Base-by-base conservation (phyloP, 1,140 invertebrate genomes). In the Lepidotrigona ventralis region DNA sequence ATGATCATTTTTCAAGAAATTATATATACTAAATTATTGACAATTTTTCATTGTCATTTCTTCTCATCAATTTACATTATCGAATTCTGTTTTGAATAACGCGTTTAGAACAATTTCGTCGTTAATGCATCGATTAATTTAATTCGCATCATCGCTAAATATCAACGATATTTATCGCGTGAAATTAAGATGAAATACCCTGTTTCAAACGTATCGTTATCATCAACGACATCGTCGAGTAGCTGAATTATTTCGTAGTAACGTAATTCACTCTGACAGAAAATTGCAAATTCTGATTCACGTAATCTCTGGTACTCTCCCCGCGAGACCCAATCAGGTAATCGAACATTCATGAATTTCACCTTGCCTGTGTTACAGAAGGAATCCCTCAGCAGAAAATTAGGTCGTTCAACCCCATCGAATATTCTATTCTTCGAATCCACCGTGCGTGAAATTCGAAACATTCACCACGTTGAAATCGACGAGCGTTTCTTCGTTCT, bases 381-480 rank as follows among this genome's bases (percentile, higher is more conserved):
- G 17, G 33, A 15, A 26, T 1, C 46, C 21, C 9, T 17, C n/a
- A 1, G n/a, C 23, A 33, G 53, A 58, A 80, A 72, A 72, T 72
- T 72, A 80, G n/a, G 12, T 39, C 29, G 21, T 1, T 2, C 19
- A 19, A 19, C 11, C 29, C 26, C 64, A 26, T 69, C 33, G 29
- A 23, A 60, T 51, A 56, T 72, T 71, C 46, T 58, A 12, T 51
- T 51, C n/a, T 21, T 9, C 17, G 68, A 80, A 3, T 74, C 6
- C 21, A 23, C 21, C 11, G 66, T 58, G 21, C 9, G 23, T 3
- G 51, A 76, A 82, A 69, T 60, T 69, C 64, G 80, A 69, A 77
- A 82, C 64, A 60, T 58, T 77, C 54, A 21, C 53, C 53, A 5
- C 15, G 58, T 46, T 8, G 58, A 81, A 74, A 81, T 64, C n/a